Conservation (phyloP, 1,140 invertebrate genomes). For the Drosophila bipectinata region DNA sequence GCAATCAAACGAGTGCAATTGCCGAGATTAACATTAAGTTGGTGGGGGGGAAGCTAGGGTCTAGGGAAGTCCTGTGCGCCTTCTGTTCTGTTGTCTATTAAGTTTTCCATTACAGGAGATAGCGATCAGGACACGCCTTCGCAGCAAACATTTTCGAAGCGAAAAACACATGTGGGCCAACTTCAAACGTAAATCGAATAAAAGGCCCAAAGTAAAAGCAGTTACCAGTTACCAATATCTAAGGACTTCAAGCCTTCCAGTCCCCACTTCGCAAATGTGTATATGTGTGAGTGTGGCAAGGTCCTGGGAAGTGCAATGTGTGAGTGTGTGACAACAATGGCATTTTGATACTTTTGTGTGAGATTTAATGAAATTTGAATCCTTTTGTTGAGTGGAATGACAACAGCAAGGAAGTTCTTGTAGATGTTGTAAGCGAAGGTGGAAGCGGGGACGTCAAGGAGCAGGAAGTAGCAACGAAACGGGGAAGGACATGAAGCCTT, state of each 20-base stretch:
- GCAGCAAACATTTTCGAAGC: constrained; percentile 19
- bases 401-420: constrained; percentile 54
- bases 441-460: constrained; percentile 7
- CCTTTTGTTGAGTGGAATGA: constrained; percentile 77
- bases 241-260: constrained; percentile 53
- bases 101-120: constrained; percentile 73
- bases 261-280: constrained; percentile 13
- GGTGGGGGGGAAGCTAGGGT: neutral
- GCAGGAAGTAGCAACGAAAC: constrained; percentile 29
- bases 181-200: constrained; percentile 81
- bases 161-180: constrained; percentile 47
- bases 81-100: constrained; percentile 56
- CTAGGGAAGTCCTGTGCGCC: constrained; percentile 6
- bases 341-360: constrained; percentile 83
- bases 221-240: constrained; percentile 75
- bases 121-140: constrained; percentile 59
- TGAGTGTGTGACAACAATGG: constrained; percentile 69
- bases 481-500: constrained; percentile 32
- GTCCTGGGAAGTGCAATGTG: constrained; percentile 44
- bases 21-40: constrained; percentile 34
- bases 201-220: constrained; percentile 78
- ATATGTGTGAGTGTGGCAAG: neutral
- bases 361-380: constrained; percentile 83
- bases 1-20: constrained; percentile 43
- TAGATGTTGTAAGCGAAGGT: constrained; percentile 26